A percentile compares a stretch with the other conserved stretches of the same genome.
Conservation (phyloP, 2,888 invertebrate species). For the Desoria tigrina region DNA sequence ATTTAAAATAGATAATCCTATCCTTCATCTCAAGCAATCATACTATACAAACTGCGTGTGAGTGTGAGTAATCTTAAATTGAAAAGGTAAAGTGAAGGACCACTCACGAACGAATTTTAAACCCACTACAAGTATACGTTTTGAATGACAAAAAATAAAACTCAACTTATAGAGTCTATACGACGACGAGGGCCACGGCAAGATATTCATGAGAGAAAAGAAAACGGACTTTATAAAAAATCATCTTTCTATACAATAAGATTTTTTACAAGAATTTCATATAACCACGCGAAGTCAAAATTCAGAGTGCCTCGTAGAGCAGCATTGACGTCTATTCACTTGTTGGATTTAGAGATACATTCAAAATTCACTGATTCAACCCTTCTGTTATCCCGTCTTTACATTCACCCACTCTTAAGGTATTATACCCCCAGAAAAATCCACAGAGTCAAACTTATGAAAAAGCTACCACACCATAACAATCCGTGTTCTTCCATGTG, state of each 20-base stretch:
- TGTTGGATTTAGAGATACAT: no score
- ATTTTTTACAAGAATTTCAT: not conserved
- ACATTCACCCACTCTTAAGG: slow-evolving; percentile 6
- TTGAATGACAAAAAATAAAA: slow-evolving; percentile 6
- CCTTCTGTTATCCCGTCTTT: slow-evolving; percentile 12
- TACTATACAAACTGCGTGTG: slow-evolving; percentile 10
- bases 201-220: not conserved
- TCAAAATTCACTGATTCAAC: slow-evolving; percentile 2
- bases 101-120: slow-evolving; percentile 19
- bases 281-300: not conserved
- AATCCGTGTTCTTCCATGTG: not conserved
- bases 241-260: not conserved
- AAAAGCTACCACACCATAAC: slow-evolving; percentile 7
- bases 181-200: not conserved
- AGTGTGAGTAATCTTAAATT: slow-evolving; percentile 10
- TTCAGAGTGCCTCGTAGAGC: not conserved
- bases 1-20: not conserved
- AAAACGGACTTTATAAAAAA: slow-evolving; percentile 7
- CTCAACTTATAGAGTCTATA: not conserved
- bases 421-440: slow-evolving; percentile 11
- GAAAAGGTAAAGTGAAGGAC: slow-evolving; percentile 17
- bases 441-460: slow-evolving; percentile 2
- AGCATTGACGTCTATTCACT: no score
- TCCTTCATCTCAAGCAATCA: not conserved
- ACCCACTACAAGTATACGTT: not conserved